Conservation (phyloP, 1,140 invertebrate species). For the Probaryconus sp. region DNA sequence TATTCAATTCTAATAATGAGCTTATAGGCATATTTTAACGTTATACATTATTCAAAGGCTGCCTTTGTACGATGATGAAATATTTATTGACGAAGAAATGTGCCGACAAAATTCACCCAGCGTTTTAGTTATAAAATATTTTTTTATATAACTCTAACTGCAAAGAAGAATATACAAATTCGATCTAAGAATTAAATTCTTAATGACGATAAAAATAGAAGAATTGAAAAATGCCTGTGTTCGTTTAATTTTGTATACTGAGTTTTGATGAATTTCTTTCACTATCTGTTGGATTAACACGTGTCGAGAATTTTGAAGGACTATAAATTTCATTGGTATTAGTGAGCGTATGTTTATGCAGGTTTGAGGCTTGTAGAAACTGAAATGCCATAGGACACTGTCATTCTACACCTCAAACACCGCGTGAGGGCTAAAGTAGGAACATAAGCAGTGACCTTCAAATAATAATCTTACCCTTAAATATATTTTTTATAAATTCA, state of each 20-base stretch:
- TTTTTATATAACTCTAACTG: too few species aligned
- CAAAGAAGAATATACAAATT: too few species aligned
- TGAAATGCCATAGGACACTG: constrained; percentile 23
- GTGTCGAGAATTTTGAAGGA: constrained; percentile 7
- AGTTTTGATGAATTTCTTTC: constrained; percentile 33
- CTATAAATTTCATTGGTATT: constrained; percentile 21
- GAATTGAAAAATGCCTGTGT: too few species aligned
- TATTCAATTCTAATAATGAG: constrained; percentile 10
- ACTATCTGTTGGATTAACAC: constrained; percentile 34
- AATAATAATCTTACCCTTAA: not conserved
- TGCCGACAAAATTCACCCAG: too few species aligned
- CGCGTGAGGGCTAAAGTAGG: constrained; percentile 1
- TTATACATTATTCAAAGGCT: constrained; percentile 16
- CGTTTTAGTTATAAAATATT: too few species aligned
- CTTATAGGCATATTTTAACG: not conserved
- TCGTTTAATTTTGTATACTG: too few species aligned
- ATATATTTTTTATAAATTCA: too few species aligned
- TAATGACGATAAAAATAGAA: too few species aligned
- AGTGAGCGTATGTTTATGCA: constrained; percentile 36
- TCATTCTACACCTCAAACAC: constrained; percentile 24
- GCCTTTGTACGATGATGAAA: not conserved
- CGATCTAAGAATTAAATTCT: too few species aligned
- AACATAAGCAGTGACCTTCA: not conserved
- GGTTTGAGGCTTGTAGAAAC: constrained; percentile 23
- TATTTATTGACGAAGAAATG: not conserved